Base-by-base conservation (phyloP, 1,140 invertebrate species). In the Pomacea maculata region DNA sequence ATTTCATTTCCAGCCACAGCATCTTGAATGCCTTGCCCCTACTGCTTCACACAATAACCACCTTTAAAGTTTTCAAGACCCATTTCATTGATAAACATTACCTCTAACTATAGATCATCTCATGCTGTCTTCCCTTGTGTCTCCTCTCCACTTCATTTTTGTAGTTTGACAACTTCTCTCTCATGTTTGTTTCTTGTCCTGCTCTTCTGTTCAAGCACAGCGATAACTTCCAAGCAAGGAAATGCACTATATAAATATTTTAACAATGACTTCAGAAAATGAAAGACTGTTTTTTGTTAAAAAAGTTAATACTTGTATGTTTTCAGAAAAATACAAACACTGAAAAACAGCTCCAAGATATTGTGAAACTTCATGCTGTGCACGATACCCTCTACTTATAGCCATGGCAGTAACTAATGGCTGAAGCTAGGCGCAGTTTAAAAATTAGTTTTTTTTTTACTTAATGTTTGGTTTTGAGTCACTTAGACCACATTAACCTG, bases 371-470 rank as follows among this genome's bases (percentile, higher is more conserved):
- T 34, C 84, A 88, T 70, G 81, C 83, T 17, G 79, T 71, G 25
- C 82, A 86, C 54, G 88, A 88, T 74, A 84, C 83, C 15, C 78
- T 89, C 61, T 89, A 89, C 81, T 82, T 89, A 64, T 89, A 80
- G 79, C 72, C 15, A 73, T 73, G 57, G 57, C 57, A 61, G 15
- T 17, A 61, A 45, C 34, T 4, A 6, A 45, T 2, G 34, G 34
- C 34, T 45, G 34, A 45, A 45, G 34, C 34, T 45, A 45, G 34
- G 6, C 34, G 34, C 34, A 45, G 34, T 0, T 45, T 45, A 45
- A 45, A 45, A 45, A 45, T 45, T 2, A 45, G 34, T 0, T 45
- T 45, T 45, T 45, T 25, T 25, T 25, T 25, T 25, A 25, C 25
- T 25, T 25, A 25, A 45, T 6, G 6, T 45, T 45, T 2, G 34